Evolutionary conservation across 2,797 vertebrate species (phyloP).

Genomic region (Sarcoramphus papa): DNA sequence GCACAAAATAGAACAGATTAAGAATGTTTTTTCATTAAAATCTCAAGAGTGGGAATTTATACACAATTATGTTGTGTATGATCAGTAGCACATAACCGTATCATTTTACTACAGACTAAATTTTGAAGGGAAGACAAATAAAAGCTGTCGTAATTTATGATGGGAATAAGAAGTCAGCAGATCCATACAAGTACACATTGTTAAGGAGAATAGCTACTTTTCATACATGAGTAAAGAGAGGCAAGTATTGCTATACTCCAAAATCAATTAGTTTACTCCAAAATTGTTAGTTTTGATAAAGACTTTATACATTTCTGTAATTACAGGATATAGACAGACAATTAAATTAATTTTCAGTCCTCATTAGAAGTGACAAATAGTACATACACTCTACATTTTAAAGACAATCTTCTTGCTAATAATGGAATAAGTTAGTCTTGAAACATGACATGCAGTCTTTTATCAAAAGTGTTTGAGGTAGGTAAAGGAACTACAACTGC

Average conservation of each 20-base stretch:
- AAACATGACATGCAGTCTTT: background rate
- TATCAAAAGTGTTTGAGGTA: background rate
- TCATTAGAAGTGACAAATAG: background rate
- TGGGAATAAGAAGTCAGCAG: background rate
- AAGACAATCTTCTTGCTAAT: background rate
- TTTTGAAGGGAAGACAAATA: slow-evolving; percentile 20
- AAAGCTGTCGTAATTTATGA: background rate
- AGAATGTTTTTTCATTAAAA: slow-evolving; percentile 8
- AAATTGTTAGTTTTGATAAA: background rate
- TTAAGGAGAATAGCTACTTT: background rate
- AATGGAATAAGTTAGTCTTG: background rate
- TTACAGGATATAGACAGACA: background rate
- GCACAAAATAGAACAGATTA: background rate
- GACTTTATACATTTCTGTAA: background rate
- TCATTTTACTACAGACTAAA: background rate
- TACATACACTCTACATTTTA: background rate
- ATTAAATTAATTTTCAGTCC: background rate
- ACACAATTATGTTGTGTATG: background rate
- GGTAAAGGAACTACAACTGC: background rate
- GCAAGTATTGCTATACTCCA: background rate
- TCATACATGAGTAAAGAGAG: background rate
- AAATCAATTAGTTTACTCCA: background rate
- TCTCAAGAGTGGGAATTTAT: background rate
- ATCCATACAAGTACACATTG: background rate
- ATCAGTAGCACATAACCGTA: background rate